Base-by-base conservation (phyloP, 2,888 invertebrate species). In the Exephanes ischioxanthus region DNA sequence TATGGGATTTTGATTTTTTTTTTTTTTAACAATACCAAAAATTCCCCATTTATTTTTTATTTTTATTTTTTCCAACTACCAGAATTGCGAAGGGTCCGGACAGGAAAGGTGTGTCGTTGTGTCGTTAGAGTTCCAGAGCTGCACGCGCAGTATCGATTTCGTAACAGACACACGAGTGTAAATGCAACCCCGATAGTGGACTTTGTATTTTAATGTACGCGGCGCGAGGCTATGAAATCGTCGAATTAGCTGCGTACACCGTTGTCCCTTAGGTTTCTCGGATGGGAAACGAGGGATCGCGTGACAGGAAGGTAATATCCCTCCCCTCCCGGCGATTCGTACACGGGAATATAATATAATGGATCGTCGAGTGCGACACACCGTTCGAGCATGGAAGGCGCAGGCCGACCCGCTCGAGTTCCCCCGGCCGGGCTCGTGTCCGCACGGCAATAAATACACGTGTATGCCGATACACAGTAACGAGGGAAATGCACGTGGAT, bases 241-340 rank as follows among this genome's bases (percentile, higher is more conserved):
- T 81, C 89, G 88, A 89, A 90, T 90, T 90, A 88, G 87, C 89
- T 83, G 78, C 83, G 78, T 88, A 87, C 87, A 83, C 84, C 85
- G 86, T 86, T 85, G 86, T 86, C 87, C 70, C 85, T 81, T 83
- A 48, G 83, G 86, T 89, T 87, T 76, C 70, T 73, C 48, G 68
- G 83, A 81, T 73, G 68, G 80, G 77, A 58, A 63, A 66, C 87
- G 80, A 77, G 87, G 78, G 88, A 90, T 93, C 91, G 92, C 93
- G 93, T 93, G 93, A 92, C 92, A 90, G 88, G 89, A 87, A 82
- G 88, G 90, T 89, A 90, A 91, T 90, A 86, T 22, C 58, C 14
- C 11, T 26, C 71, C 81, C 78, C 30, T 66, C 86, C 88, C 88
- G 87, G 89, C 89, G 90, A 91, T 90, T 48, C 85, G 88, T 67